These are phyloP conservation scores for Salvelinus fontinalis DNA, from an alignment of 2,113 vertebrate species.

Conservation along the genomic window DNA sequence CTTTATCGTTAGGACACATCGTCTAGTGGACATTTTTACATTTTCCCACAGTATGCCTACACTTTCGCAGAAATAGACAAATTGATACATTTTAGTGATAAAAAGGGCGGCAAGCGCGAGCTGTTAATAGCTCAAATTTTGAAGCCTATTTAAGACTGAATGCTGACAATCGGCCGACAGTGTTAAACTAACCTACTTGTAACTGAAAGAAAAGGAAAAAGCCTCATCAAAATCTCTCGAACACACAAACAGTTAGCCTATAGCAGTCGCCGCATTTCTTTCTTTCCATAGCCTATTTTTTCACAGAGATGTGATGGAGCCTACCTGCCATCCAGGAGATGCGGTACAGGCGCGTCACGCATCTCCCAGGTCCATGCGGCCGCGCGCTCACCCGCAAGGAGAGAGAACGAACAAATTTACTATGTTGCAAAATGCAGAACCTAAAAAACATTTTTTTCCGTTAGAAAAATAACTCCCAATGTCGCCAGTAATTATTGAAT, in stretches of 20 bases:
- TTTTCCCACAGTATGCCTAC: neutral
- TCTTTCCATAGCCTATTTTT: neutral
- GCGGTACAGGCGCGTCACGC: constrained; percentile 61
- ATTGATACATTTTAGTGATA: neutral
- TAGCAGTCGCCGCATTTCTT: no score
- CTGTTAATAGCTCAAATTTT: neutral
- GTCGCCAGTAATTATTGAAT: neutral
- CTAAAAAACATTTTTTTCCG: neutral
- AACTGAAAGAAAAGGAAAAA: neutral
- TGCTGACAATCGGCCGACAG: neutral
- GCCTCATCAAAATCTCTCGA: neutral
- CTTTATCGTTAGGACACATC: no score
- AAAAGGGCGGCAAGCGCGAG: constrained; percentile 2
- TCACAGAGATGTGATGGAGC: constrained; percentile 9
- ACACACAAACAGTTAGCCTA: neutral
- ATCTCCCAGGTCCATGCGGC: constrained; percentile 43
- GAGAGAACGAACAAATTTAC: constrained; percentile 17
- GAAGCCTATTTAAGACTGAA: neutral
- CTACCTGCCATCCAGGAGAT: constrained; percentile 74
- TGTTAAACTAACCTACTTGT: no score
- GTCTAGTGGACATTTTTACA: no score
- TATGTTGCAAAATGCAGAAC: neutral
- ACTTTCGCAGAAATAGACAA: neutral
- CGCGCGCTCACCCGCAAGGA: constrained; percentile 29
- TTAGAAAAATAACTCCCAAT: neutral